Evolutionary conservation across 2,797 vertebrate species (phyloP).

Genomic region (Eulemur rubriventer): DNA sequence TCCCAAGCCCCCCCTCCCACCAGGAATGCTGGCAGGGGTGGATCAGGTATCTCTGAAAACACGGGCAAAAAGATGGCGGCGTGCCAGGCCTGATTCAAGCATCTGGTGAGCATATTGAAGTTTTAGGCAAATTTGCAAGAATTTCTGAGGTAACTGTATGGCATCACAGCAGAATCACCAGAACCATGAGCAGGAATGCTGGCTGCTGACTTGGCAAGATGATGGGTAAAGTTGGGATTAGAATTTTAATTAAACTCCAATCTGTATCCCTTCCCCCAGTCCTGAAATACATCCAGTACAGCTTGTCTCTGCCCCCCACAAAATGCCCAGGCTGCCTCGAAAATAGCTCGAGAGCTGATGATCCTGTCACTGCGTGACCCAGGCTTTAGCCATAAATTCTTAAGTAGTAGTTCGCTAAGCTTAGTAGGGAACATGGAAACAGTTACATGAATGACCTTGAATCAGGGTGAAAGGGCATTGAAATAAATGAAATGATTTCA

Average conservation of each 20-base stretch:
- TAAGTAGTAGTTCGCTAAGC: not conserved
- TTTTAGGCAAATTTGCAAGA: slow-evolving; percentile 81
- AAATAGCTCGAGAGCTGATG: slow-evolving; percentile 27
- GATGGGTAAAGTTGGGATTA: slow-evolving; percentile 87
- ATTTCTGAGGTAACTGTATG: slow-evolving; percentile 76
- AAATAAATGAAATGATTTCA: slow-evolving; percentile 58
- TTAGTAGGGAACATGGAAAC: not conserved
- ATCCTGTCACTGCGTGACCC: not conserved
- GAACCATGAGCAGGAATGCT: slow-evolving; percentile 78
- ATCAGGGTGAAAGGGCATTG: not conserved
- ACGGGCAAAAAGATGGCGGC: not conserved
- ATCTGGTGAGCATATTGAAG: slow-evolving; percentile 66
- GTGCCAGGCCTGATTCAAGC: slow-evolving; percentile 59
- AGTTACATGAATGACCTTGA: slow-evolving; percentile 51
- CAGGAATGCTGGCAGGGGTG: not conserved
- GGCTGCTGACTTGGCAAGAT: slow-evolving; percentile 89
- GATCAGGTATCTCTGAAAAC: slow-evolving; percentile 36
- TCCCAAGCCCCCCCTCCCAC: not conserved
- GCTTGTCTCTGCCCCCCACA: not conserved
- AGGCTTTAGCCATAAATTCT: not conserved
- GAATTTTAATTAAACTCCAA: slow-evolving; percentile 87
- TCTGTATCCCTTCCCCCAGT: slow-evolving; percentile 79
- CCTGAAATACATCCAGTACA: slow-evolving; percentile 68
- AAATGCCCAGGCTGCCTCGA: slow-evolving; percentile 70
- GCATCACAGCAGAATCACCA: slow-evolving; percentile 79